Conservation (phyloP, 2,797 vertebrate species). For the Gila robusta region DNA sequence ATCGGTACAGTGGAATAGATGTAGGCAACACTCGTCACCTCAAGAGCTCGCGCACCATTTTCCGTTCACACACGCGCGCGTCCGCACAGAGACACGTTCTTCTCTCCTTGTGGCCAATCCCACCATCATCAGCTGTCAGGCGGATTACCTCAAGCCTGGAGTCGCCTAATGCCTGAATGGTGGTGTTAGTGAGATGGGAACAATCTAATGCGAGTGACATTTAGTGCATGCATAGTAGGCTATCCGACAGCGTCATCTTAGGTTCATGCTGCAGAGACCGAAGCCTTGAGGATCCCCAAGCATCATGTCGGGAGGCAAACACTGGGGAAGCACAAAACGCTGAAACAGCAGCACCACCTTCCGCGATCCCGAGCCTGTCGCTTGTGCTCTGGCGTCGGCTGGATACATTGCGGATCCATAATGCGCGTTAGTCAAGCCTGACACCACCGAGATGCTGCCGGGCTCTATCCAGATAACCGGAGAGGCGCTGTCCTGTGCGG, state of each 20-base stretch:
- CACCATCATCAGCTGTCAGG: constrained; percentile 13
- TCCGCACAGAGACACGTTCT: background rate
- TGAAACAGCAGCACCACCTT: constrained; percentile 37
- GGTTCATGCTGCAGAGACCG: constrained; percentile 13
- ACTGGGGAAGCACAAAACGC: constrained; percentile 37
- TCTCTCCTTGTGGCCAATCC: constrained; percentile 26
- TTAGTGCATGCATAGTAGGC: constrained; percentile 57
- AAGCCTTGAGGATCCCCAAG: constrained; percentile 3
- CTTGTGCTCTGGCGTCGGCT: constrained; percentile 1
- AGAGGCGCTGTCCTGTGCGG: constrained; percentile 89
- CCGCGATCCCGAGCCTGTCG: background rate
- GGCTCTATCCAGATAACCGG: constrained; percentile 96
- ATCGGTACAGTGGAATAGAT: background rate
- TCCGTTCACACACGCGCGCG: constrained; percentile 16
- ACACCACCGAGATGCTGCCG: constrained; percentile 84
- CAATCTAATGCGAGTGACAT: background rate
- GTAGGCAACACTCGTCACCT: constrained; percentile 39
- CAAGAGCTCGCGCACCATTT: constrained; percentile 48
- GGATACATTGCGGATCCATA: constrained; percentile 4
- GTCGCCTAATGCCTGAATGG: background rate
- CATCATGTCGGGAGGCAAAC: constrained; percentile 52
- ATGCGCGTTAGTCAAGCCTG: constrained; percentile 34
- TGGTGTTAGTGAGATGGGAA: background rate
- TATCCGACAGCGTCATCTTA: constrained; percentile 61
- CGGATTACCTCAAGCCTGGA: constrained; percentile 42